Evolutionary conservation across 2,888 invertebrate genomes (phyloP), one percentile per base, ranked within the genome.

Genomic region (Drosophila seclusa): DNA sequence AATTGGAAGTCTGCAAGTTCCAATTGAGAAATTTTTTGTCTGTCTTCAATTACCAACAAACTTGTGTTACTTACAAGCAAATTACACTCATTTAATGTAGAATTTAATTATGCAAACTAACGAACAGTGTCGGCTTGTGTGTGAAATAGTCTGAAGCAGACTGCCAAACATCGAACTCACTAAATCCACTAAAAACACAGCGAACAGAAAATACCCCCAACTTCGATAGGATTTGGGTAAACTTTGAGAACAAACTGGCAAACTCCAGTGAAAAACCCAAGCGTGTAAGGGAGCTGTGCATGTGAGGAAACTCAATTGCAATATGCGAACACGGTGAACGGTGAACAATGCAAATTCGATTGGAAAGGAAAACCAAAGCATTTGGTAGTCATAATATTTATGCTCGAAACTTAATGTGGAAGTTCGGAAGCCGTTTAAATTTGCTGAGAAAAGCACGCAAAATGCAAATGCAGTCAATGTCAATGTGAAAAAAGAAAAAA

Each of bases 321-420:
- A 66, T 67, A 71, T 69, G 77, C 60, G 40, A 67, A 67, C 58
- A 31, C 31, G 31, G 31, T 31, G 31, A 54, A 73, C 68, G 67
- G 69, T 75, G 74, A 77, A 72, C 77, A 83, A 82, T 80, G 80
- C 68, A 75, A 77, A 80, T 80, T 82, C 77, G 68, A 84, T 82
- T 72, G 80, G 75, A 66, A 78, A 59, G 53, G 45, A 62, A 66
- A 76, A 70, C 62, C 61, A 59, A 60, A 65, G 55, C 59, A 69
- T 68, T 73, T 63, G 49, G 31, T 55, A 63, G 57, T 57, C 66
- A 77, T 68, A 79, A 82, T 83, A 78, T 76, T 83, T 78, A 75
- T 80, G 68, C 63, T 40, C 55, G 31, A 48, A 76, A 68, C 64
- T 80, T 58, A 67, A 63, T 70, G 78, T 68, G 64, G 27, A 67